Percentiles rank a stretch among this genome's conserved stretches.
Evolutionary conservation across 2,888 invertebrate genomes (phyloP).

Genomic region (Myathropa florea): DNA sequence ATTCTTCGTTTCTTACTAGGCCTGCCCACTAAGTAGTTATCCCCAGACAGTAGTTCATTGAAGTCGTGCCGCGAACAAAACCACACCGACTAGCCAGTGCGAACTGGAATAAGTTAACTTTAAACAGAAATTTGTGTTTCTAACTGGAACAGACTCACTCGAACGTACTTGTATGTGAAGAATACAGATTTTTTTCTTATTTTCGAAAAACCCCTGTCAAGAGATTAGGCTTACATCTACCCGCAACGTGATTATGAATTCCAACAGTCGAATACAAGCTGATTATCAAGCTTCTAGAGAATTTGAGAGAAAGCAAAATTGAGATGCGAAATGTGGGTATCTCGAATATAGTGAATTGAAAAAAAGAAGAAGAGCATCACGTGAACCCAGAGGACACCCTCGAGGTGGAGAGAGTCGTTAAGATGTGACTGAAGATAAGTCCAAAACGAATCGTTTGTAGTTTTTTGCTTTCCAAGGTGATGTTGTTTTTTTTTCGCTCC

Average conservation of each 20-base stretch:
- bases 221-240: constrained; percentile 3
- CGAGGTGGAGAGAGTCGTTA: background rate
- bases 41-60: constrained; percentile 17
- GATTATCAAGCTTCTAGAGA: constrained; percentile 24
- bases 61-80: constrained; percentile 3
- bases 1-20: constrained; percentile 33
- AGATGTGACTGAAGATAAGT: too few relatives aligned
- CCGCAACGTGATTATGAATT: constrained; percentile 24
- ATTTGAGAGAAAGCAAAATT: background rate
- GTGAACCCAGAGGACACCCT: background rate
- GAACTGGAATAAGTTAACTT: constrained; percentile 17
- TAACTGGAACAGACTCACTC: background rate
- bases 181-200: background rate
- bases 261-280: background rate
- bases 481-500: background rate
- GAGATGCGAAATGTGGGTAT: constrained; percentile 25
- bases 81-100: background rate
- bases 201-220: background rate
- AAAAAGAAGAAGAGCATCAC: background rate
- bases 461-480: constrained; percentile 20
- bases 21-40: constrained; percentile 26
- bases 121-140: background rate
- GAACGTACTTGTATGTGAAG: background rate
- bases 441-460: background rate
- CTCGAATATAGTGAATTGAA: background rate